Percentiles rank a stretch among this genome's conserved stretches.
phyloP scores from a whole-genome alignment of 2,797 vertebrate genomes.

The Thaleichthys pacificus region DNA sequence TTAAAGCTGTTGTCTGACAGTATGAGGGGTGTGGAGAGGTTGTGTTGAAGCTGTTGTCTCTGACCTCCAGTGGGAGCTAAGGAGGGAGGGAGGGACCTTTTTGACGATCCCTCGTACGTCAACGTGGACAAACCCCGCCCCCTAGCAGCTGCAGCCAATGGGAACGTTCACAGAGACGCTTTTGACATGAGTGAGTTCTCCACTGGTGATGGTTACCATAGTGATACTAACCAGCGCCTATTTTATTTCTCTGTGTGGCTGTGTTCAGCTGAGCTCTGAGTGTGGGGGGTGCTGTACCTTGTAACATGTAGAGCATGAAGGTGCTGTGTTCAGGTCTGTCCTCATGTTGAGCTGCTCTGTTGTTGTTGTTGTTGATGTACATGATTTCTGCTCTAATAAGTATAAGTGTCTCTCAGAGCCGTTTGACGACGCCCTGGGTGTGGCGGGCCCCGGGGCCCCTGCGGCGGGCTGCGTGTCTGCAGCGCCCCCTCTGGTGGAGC shows the following conservation, averaged over 20 bases:
- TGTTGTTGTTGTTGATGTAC: too few relatives aligned
- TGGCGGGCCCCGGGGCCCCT: slow-evolving; percentile 60
- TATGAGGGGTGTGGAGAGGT: too few relatives aligned
- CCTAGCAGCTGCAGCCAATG: slow-evolving; percentile 73
- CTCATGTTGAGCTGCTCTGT: too few relatives aligned
- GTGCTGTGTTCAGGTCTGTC: too few relatives aligned
- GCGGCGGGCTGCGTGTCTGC: slow-evolving; percentile 55
- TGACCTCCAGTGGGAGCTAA: slow-evolving; percentile 71
- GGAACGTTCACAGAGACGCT: slow-evolving; percentile 86
- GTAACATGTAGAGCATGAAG: too few relatives aligned
- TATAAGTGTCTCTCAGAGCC: slow-evolving; percentile 77
- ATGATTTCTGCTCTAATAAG: too few relatives aligned
- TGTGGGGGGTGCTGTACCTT: too few relatives aligned
- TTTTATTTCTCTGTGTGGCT: too few relatives aligned
- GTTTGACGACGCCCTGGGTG: slow-evolving; percentile 90
- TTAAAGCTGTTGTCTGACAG: not conserved
- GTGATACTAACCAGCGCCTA: too few relatives aligned
- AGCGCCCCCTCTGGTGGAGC: slow-evolving; percentile 87
- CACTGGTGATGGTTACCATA: not conserved
- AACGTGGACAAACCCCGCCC: slow-evolving; percentile 91
- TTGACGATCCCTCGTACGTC: slow-evolving; percentile 95
- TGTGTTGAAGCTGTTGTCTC: not conserved
- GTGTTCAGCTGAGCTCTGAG: too few relatives aligned
- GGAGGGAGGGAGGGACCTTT: slow-evolving; percentile 80
- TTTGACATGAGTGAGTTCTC: slow-evolving; percentile 95